Evolutionary conservation across 2,113 vertebrate species (phyloP).

Genomic region (Dipodomys stephensi): DNA sequence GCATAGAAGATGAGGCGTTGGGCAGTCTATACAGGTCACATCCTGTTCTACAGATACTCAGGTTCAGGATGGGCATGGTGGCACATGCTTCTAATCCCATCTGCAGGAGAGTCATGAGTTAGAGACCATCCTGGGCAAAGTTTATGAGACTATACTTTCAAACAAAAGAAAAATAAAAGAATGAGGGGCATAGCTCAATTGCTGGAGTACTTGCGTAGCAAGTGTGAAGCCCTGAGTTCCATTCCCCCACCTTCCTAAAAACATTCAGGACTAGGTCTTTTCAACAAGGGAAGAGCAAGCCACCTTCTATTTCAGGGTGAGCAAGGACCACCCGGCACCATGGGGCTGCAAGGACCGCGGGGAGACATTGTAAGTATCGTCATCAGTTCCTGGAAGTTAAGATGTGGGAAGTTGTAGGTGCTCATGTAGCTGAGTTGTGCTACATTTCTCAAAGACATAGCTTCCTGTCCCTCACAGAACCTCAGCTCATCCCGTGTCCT

Average conservation of each 20-base stretch:
- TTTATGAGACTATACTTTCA: no score
- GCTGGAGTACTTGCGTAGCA: no score
- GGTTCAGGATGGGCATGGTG: not conserved
- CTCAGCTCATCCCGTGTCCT: no score
- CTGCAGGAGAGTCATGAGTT: no score
- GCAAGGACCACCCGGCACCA: conserved; percentile 90
- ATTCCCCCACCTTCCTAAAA: no score
- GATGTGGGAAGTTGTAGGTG: not conserved
- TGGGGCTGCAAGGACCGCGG: conserved; percentile 90
- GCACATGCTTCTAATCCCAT: no score
- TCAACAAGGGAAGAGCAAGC: conserved; percentile 3
- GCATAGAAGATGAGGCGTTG: not conserved
- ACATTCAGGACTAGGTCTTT: not conserved
- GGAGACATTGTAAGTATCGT: conserved; percentile 91
- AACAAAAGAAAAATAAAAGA: no score
- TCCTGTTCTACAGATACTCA: not conserved
- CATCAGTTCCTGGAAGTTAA: not conserved
- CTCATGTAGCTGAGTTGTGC: not conserved
- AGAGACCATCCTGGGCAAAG: no score
- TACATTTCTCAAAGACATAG: conserved; percentile 6
- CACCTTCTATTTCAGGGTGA: conserved; percentile 88
- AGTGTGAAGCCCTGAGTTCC: no score
- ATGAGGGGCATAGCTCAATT: no score
- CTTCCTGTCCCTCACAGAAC: no score
- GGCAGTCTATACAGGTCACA: not conserved